Percentiles rank a stretch among this genome's conserved stretches.
Evolutionary conservation across 2,797 vertebrate genomes (phyloP).

Genomic region (Heterohyrax brucei): DNA sequence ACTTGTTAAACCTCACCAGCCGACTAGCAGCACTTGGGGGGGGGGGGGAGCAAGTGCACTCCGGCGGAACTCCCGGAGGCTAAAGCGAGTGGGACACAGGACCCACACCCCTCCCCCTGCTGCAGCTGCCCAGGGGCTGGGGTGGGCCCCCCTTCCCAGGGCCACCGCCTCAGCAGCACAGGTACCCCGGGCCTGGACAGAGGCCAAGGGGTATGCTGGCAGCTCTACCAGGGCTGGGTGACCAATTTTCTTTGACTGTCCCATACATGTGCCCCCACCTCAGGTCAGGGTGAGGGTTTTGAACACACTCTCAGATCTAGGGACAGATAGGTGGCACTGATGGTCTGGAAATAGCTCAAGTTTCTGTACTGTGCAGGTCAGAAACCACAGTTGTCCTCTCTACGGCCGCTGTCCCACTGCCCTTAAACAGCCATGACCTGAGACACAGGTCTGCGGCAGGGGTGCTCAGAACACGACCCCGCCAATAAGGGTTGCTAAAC

Average conservation of each 20-base stretch:
- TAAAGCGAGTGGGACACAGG: no score
- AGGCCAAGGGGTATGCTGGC: not conserved
- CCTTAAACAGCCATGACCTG: accelerated
- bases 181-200: not conserved
- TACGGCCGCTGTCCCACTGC: accelerated
- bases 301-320: not conserved
- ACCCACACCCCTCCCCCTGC: no score
- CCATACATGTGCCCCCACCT: not conserved
- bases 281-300: not conserved
- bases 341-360: not conserved
- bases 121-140: not conserved
- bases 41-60: accelerated
- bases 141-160: no score
- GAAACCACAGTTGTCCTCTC: not conserved
- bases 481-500: not conserved
- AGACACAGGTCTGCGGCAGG: not conserved
- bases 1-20: no score
- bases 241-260: not conserved
- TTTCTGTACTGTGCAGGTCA: not conserved
- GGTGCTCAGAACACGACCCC: not conserved
- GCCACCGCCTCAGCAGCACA: not conserved
- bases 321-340: accelerated
- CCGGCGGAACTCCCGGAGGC: no score
- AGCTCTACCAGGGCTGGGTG: not conserved
- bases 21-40: accelerated